Percentiles rank a stretch among this genome's conserved stretches.
These are phyloP conservation scores for Lepidurus arcticus DNA, from an alignment of 1,140 invertebrate species.

Conservation along the genomic window DNA sequence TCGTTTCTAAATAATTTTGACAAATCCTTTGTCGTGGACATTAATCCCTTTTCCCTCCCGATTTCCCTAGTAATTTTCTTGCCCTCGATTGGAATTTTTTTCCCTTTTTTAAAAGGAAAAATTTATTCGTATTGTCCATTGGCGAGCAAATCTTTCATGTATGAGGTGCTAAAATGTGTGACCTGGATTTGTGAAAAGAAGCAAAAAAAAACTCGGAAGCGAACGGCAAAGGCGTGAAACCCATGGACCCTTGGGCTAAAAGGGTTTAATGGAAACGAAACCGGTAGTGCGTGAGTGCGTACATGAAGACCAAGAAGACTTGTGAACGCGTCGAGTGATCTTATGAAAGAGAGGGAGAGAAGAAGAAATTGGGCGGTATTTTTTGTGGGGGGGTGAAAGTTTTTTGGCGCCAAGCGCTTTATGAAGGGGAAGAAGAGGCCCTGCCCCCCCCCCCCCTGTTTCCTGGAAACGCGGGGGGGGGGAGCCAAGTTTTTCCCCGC, in stretches of 20 bases:
- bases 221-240: slow-evolving; percentile 14
- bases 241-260: slow-evolving; percentile 3
- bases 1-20: background rate
- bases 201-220: background rate
- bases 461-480: background rate
- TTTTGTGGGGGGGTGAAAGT: background rate
- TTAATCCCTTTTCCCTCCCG: background rate
- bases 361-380: background rate
- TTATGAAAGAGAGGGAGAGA: background rate
- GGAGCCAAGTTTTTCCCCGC: background rate
- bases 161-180: slow-evolving; percentile 19
- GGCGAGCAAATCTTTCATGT: slow-evolving; percentile 13
- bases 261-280: slow-evolving; percentile 22
- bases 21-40: background rate
- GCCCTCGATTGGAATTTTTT: background rate
- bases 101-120: background rate
- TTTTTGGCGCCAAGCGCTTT: slow-evolving; percentile 17
- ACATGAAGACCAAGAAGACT: slow-evolving; percentile 19
- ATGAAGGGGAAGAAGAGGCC: background rate
- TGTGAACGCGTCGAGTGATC: slow-evolving; percentile 17
- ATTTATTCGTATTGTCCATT: background rate
- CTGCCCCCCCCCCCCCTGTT: background rate
- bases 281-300: slow-evolving; percentile 10
- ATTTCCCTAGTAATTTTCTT: background rate
- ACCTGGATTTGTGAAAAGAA: slow-evolving; percentile 1